These are phyloP conservation scores for Kradibia gibbosae DNA, from an alignment of 1,140 invertebrate genomes.

Conservation along the genomic window DNA sequence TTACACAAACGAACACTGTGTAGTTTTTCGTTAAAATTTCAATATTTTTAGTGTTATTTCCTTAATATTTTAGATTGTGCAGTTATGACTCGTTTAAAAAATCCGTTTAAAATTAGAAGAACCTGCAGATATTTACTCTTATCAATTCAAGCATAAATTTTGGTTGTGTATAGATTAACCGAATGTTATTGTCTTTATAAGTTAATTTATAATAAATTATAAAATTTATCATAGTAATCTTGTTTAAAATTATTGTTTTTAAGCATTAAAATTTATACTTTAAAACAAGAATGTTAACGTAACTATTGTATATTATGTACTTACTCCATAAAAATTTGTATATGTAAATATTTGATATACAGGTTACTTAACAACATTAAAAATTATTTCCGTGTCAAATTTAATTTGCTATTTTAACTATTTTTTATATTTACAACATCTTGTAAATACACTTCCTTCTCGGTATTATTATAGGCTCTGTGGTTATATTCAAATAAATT, in stretches of 20 bases:
- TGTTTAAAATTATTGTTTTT: too few species aligned
- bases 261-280: too few species aligned
- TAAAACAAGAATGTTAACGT: too few species aligned
- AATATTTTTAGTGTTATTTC: neutral
- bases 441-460: constrained; percentile 35
- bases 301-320: too few species aligned
- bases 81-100: constrained; percentile 19
- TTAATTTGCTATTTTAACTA: constrained; percentile 41
- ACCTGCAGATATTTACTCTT: neutral
- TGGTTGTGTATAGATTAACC: too few species aligned
- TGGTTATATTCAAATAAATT: neutral
- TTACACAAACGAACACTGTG: too few species aligned
- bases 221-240: too few species aligned
- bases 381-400: neutral
- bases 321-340: too few species aligned
- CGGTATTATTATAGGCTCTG: constrained; percentile 39
- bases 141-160: too few species aligned
- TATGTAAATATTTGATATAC: neutral
- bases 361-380: neutral
- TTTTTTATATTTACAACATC: constrained; percentile 14
- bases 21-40: too few species aligned
- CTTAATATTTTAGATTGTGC: neutral
- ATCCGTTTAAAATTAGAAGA: constrained; percentile 34
- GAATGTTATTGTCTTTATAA: too few species aligned
- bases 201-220: too few species aligned